Evolutionary conservation across 2,797 vertebrate species (phyloP).

Genomic region (Sebastes taczanowskii): DNA sequence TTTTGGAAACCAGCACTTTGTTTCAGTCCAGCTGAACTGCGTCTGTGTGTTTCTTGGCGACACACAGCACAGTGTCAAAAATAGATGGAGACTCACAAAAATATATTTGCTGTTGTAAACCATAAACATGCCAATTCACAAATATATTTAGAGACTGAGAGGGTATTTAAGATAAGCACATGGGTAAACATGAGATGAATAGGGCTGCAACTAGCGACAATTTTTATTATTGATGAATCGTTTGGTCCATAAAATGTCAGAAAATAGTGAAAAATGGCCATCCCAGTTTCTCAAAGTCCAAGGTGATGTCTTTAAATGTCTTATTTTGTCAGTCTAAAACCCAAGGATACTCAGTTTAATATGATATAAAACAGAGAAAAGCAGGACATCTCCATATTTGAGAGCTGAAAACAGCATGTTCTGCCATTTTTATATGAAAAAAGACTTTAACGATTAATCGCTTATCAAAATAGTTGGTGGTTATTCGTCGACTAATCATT

Average conservation of each 20-base stretch:
- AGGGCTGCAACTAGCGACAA: no score
- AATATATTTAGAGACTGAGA: not conserved
- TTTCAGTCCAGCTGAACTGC: not conserved
- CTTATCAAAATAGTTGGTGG: not conserved
- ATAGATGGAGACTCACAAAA: conserved; percentile 13
- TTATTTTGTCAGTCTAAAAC: no score
- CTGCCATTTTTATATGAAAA: not conserved
- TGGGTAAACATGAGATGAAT: not conserved
- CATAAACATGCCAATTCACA: not conserved
- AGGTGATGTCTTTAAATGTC: no score
- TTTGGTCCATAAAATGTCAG: not conserved
- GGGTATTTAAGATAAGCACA: conserved; percentile 1
- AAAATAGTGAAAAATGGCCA: no score
- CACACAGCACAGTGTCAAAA: not conserved
- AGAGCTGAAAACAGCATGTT: not conserved
- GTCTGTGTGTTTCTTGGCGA: not conserved
- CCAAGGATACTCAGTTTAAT: no score
- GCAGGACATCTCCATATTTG: no score
- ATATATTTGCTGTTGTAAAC: not conserved
- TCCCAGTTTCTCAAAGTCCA: no score
- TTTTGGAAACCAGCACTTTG: not conserved
- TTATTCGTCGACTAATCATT: no score
- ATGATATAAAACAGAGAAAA: no score
- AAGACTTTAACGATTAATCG: not conserved
- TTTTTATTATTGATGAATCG: not conserved